Base-by-base conservation (phyloP, 2,113 vertebrate genomes). In the Tonatia bakeri region DNA sequence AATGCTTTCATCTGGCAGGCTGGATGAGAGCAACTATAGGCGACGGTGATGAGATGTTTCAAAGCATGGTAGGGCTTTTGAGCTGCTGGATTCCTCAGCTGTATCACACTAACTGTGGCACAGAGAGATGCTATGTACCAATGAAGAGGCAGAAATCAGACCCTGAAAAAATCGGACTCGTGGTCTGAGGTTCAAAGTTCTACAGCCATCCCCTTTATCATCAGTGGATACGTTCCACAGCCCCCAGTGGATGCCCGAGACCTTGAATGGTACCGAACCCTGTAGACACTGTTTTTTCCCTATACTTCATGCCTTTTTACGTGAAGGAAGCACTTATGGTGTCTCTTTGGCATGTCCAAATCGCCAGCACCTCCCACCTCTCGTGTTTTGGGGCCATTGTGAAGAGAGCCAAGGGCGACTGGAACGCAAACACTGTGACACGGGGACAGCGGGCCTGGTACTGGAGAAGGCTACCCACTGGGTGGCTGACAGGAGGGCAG, bases 31-130 rank as follows among this genome's bases (percentile, higher is more conserved):
- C 31, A 90, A 73, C 65, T 50, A 0, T n/a, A 70, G 88, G 73
- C 50, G 73, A 77, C 31, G 26, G 4, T 85, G 24, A 75, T 81
- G 47, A 9, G 47, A 43, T 81, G 73, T 84, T 72, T 92, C 65
- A 80, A 94, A 94, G 76, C n/a, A 47, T 36, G 92, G 90, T 61
- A 87, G 45, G 59, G 59, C 87, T 81, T 95, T 77, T 76, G 73
- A 89, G 65, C 3, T 52, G 40, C 64, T 87, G 52, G 36, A 64
- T 84, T 76, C 59, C 14, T 95, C 50, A 47, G 65, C 3, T 31
- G 54, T 70, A 33, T 92, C 70, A 94, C 8, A 59, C 14, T 54
- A 36, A 61, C 31, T 92, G 33, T 72, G 31, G 38, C 45, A 69
- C 5, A 40, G 17, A 91, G 47, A 83, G 17, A 24, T 88, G 40